phyloP scores from a whole-genome alignment of 2,888 invertebrate species.

The Dolichopus griseipennis region DNA sequence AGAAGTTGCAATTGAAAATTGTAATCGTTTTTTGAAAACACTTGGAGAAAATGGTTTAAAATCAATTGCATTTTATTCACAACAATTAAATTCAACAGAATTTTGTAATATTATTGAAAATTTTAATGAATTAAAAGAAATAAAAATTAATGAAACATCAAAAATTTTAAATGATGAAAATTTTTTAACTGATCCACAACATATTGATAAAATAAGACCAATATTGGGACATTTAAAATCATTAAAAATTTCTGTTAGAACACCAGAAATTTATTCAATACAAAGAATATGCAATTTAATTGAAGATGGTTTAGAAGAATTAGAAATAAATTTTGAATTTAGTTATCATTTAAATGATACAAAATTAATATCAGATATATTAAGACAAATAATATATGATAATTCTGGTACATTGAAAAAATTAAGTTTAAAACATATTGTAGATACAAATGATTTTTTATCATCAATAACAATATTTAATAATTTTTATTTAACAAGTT shows the following conservation, averaged over 20 bases:
- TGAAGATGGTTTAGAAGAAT: neutral
- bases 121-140: neutral
- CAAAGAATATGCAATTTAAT: neutral
- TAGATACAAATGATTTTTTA: slow-evolving; percentile 8
- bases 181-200: neutral
- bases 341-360: slow-evolving; percentile 11
- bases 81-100: neutral
- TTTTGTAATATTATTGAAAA: slow-evolving; percentile 5
- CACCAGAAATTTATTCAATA: slow-evolving; percentile 10
- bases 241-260: neutral
- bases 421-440: slow-evolving; percentile 9
- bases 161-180: slow-evolving; percentile 6
- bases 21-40: neutral
- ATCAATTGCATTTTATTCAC: neutral
- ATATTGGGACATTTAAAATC: neutral
- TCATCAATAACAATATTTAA: slow-evolving; percentile 8
- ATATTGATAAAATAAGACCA: neutral
- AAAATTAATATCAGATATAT: neutral
- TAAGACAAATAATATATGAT: neutral
- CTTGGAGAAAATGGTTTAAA: neutral
- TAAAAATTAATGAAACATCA: neutral
- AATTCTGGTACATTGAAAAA: neutral
- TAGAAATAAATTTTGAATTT: slow-evolving; percentile 10
- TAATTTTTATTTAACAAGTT: slow-evolving; percentile 8
- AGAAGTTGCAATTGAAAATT: slow-evolving; percentile 1